These are phyloP conservation scores for Chlorospingus flavigularis DNA, from an alignment of 2,797 vertebrate species.

Conservation along the genomic window DNA sequence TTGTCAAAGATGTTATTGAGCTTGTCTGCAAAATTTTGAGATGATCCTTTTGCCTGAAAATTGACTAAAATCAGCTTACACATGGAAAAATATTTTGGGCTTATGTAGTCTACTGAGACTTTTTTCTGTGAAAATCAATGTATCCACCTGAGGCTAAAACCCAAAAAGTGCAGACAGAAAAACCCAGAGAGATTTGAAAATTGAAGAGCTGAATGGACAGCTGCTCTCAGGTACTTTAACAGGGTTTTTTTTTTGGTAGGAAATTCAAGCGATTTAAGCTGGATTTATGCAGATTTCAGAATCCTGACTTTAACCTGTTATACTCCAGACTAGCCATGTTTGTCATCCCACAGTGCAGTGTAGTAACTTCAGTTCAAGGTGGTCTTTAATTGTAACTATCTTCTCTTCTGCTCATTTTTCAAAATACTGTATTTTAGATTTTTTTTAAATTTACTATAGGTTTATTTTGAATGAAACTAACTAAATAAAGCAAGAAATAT, in stretches of 20 bases:
- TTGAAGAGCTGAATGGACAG: not conserved
- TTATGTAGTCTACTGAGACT: not conserved
- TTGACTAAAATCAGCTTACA: not conserved
- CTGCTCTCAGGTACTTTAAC: conserved; percentile 1
- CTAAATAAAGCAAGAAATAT: not conserved
- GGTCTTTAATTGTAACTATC: not conserved
- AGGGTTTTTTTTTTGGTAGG: not conserved
- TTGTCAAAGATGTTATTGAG: not conserved
- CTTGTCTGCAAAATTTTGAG: not conserved
- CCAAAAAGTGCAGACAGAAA: conserved; percentile 12
- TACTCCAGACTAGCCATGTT: not conserved
- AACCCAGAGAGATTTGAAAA: not conserved
- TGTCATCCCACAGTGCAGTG: not conserved
- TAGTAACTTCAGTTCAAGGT: not conserved
- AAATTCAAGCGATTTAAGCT: not conserved
- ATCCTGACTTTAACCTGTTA: not conserved
- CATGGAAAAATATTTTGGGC: not conserved
- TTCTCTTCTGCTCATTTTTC: not conserved
- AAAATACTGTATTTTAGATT: not conserved
- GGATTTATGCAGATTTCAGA: conserved; percentile 23
- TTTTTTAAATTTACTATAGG: not conserved
- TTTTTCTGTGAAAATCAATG: not conserved
- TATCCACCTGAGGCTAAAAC: not conserved
- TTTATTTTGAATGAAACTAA: not conserved
- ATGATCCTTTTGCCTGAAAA: not conserved